Percentiles rank a stretch among this genome's conserved stretches.
phyloP scores from a whole-genome alignment of 2,888 invertebrate genomes.

The Apamea epomidion region DNA sequence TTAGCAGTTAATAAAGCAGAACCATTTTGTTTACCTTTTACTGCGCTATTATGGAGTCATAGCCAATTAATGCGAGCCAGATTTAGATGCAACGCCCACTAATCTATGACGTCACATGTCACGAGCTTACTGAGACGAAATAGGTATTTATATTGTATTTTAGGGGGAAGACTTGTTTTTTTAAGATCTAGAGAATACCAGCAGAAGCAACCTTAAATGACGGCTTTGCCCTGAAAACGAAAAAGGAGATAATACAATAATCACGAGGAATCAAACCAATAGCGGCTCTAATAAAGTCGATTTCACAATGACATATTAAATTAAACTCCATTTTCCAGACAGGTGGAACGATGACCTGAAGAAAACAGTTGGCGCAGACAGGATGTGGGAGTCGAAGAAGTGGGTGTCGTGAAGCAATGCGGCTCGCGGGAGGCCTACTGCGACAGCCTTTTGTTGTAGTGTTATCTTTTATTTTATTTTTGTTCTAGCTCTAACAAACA shows the following conservation, averaged over 20 bases:
- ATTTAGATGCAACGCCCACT: slow-evolving; percentile 43
- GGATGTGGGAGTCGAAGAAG: slow-evolving; percentile 45
- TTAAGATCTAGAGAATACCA: neutral
- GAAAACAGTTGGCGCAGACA: slow-evolving; percentile 40
- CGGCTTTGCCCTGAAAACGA: neutral
- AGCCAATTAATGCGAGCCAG: slow-evolving; percentile 43
- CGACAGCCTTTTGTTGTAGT: slow-evolving; percentile 33
- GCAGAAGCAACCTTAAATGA: neutral
- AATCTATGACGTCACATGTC: slow-evolving; percentile 20
- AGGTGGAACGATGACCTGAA: slow-evolving; percentile 35
- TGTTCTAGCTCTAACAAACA: slow-evolving; percentile 29
- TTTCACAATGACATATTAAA: slow-evolving; percentile 8
- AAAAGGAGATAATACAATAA: neutral
- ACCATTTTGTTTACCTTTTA: slow-evolving; percentile 33
- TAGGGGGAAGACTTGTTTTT: neutral
- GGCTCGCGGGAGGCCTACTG: slow-evolving; percentile 40
- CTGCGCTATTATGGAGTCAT: slow-evolving; percentile 23
- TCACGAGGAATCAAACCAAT: neutral
- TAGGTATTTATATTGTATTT: neutral
- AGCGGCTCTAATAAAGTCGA: neutral
- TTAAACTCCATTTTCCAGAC: slow-evolving; percentile 26
- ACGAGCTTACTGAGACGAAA: slow-evolving; percentile 16
- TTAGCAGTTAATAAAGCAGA: slow-evolving; percentile 22
- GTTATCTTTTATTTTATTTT: slow-evolving; percentile 51
- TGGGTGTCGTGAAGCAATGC: slow-evolving; percentile 47